phyloP scores from a whole-genome alignment of 2,113 vertebrate species.

The Syngnathus typhle region DNA sequence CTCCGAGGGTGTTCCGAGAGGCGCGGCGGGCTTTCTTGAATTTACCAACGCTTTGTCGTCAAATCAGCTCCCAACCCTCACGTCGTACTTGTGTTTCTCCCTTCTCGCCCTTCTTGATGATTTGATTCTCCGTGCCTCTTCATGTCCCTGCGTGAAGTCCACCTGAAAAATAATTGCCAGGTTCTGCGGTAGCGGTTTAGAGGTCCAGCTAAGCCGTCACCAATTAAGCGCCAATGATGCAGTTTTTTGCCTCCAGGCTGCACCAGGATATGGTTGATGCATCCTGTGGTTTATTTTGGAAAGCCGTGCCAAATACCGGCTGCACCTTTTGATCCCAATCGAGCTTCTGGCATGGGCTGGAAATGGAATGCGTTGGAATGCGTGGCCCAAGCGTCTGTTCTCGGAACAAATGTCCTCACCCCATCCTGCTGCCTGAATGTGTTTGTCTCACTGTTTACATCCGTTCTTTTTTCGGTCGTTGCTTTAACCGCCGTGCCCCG shows the following conservation, averaged over 20 bases:
- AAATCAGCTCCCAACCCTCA: too few species aligned
- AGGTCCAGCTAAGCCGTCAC: background rate
- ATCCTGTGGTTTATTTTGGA: conserved; percentile 5
- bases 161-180: too few species aligned
- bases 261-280: background rate
- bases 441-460: conserved; percentile 36
- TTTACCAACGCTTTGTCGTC: too few species aligned
- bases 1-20: too few species aligned
- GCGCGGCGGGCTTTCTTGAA: too few species aligned
- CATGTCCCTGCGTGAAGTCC: too few species aligned
- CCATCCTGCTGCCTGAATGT: conserved; percentile 21
- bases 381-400: conserved; percentile 35
- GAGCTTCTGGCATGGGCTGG: conserved; percentile 19
- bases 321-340: conserved; percentile 33
- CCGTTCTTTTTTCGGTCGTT: conserved; percentile 26
- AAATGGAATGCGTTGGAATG: conserved; percentile 20
- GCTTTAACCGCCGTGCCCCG: conserved; percentile 32
- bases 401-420: conserved; percentile 44
- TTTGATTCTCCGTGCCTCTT: too few species aligned
- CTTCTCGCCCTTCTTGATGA: too few species aligned
- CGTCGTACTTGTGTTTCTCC: too few species aligned
- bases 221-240: background rate
- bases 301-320: conserved; percentile 21
- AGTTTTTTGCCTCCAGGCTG: background rate
- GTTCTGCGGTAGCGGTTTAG: too few species aligned